phyloP scores from a whole-genome alignment of 2,888 invertebrate species.

The Tinea trinotella region DNA sequence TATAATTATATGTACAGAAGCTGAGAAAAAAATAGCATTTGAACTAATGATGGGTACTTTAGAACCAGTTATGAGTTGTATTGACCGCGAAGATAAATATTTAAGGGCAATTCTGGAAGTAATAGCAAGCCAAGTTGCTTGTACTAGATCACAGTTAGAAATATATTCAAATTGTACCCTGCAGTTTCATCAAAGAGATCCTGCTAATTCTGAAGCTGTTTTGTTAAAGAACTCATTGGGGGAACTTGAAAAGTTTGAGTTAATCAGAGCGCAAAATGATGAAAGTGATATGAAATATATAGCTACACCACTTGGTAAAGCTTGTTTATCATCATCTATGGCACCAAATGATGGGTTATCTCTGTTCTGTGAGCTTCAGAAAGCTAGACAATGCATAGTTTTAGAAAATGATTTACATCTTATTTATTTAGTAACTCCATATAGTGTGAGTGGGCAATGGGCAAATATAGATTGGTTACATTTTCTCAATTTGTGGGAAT shows the following conservation, averaged over 20 bases:
- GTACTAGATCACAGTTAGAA: slow-evolving; percentile 78
- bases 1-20: slow-evolving; percentile 87
- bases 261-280: slow-evolving; percentile 77
- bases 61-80: slow-evolving; percentile 86
- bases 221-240: slow-evolving; percentile 71
- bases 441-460: slow-evolving; percentile 87
- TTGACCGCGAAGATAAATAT: slow-evolving; percentile 79
- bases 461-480: slow-evolving; percentile 86
- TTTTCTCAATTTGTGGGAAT: slow-evolving; percentile 86
- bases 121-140: slow-evolving; percentile 89
- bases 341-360: slow-evolving; percentile 94
- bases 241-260: slow-evolving; percentile 85
- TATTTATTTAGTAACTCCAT: slow-evolving; percentile 95
- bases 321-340: slow-evolving; percentile 93
- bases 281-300: slow-evolving; percentile 70
- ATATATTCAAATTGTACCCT: slow-evolving; percentile 87
- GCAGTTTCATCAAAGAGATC: slow-evolving; percentile 42
- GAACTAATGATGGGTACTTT: slow-evolving; percentile 78
- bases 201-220: slow-evolving; percentile 34
- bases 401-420: slow-evolving; percentile 96
- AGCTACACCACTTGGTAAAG: slow-evolving; percentile 91
- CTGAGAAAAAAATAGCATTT: slow-evolving; percentile 79
- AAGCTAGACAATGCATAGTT: slow-evolving; percentile 91
- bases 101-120: slow-evolving; percentile 85
- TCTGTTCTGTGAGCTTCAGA: slow-evolving; percentile 90